Conservation (phyloP, 1,140 invertebrate species). For the Acyrthosiphon pisum region DNA sequence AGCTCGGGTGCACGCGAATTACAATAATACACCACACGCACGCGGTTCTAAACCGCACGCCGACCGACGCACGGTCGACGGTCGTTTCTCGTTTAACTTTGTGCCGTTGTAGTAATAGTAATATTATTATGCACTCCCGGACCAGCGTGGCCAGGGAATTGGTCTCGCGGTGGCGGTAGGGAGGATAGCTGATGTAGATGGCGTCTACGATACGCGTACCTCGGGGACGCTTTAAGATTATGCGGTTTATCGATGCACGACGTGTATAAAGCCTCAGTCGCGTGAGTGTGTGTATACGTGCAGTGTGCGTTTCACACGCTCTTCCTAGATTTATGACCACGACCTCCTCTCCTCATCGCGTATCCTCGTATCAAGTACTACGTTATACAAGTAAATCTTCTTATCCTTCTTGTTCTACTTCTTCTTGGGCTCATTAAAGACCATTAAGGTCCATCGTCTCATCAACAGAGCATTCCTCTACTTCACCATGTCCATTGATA, state of each 20-base stretch:
- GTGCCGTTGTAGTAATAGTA: not conserved
- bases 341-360: not conserved
- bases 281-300: not conserved
- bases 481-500: too few relatives aligned
- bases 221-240: slow-evolving; percentile 4
- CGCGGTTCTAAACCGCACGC: not conserved
- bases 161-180: not conserved
- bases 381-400: not conserved
- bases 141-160: not conserved
- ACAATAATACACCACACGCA: not conserved
- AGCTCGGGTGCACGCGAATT: not conserved
- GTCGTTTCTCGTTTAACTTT: slow-evolving; percentile 11
- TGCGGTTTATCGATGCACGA: slow-evolving; percentile 4
- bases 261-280: not conserved
- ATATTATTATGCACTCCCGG: not conserved
- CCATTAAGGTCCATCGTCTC: too few relatives aligned
- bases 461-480: not conserved
- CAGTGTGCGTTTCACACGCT: not conserved
- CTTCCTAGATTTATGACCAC: not conserved
- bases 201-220: not conserved
- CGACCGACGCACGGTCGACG: not conserved
- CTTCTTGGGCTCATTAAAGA: not conserved
- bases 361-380: not conserved
- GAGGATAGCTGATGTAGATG: not conserved
- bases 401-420: too few relatives aligned